Conservation (phyloP, 2,888 invertebrate species). For the Clunio marinus region DNA sequence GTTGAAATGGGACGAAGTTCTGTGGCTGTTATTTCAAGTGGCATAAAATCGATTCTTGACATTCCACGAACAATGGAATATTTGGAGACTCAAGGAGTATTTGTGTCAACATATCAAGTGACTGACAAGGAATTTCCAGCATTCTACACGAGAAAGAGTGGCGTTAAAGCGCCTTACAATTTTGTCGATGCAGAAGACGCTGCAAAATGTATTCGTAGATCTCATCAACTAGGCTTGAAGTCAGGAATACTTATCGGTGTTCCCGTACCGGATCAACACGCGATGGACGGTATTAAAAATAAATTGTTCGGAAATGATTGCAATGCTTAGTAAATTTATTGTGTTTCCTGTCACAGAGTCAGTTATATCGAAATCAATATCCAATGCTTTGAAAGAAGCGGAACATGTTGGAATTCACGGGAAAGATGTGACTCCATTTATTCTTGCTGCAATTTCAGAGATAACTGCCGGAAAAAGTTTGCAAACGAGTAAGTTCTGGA, state of each 20-base stretch:
- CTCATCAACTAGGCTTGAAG: constrained; percentile 55
- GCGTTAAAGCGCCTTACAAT: constrained; percentile 66
- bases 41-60: constrained; percentile 95
- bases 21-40: constrained; percentile 89
- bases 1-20: constrained; percentile 81
- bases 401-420: constrained; percentile 62
- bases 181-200: constrained; percentile 62
- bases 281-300: constrained; percentile 55
- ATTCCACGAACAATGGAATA: constrained; percentile 91
- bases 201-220: constrained; percentile 63
- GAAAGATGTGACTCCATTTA: constrained; percentile 88
- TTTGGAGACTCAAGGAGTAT: constrained; percentile 93
- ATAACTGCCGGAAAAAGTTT: constrained; percentile 81
- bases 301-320: not conserved
- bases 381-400: constrained; percentile 62
- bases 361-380: constrained; percentile 66
- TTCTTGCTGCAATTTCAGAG: constrained; percentile 70
- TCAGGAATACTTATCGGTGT: constrained; percentile 85
- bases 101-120: constrained; percentile 74
- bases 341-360: constrained; percentile 47
- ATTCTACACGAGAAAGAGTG: constrained; percentile 82
- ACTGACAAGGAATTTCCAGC: constrained; percentile 75
- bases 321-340: constrained; percentile 19
- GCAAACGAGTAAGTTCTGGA: constrained; percentile 63
- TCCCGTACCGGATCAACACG: constrained; percentile 73